Evolutionary conservation across 30 jellyfish, hydroid and myxozoan species (phyloP), one percentile per base, ranked within the genome.

Genomic region (Cassiopea andromeda): DNA sequence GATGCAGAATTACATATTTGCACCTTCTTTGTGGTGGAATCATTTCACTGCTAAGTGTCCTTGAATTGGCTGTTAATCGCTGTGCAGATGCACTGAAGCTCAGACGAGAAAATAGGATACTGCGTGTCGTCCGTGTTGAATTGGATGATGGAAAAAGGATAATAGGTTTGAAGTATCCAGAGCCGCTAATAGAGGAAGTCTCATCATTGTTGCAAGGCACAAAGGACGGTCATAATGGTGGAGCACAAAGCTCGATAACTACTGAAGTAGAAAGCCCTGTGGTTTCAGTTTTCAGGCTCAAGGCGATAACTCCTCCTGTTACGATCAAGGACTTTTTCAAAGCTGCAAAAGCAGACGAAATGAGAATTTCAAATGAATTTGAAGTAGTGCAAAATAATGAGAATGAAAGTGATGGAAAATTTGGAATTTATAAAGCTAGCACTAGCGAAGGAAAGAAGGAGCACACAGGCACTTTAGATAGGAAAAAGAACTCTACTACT

Each of bases 11-110:
- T 2, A 90, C 97, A 0, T 82, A 84, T 19, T 83, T 94, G 6
- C 97, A 94, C 78, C 97, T 94, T 6, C 92, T 94, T 13, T 91
- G 97, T 43, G 98, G 98, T 10, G 97, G 98, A 86, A 94, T 94
- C n/a, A 90, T 94, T 1, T 77, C 97, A 1, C 67, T 94, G 43
- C 90, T 94, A 16, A 87, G 97, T 44, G 85, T 85, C 9, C 90
- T 94, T 69, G 98, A 94, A 73, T 7, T 85, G 79, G 76, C 87
- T 75, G 97, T 94, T 18, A 91, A 64, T 43, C 85, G 89, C 59
- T 90, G 78, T 71, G 97, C 97, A 19, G 95, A 90, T 19, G 93
- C 85, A 7, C 94, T 90, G 15, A 91, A 80, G 44, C 87, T 94
- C 44, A 91, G 92, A 97, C 87, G 98, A 16, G 98, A 94, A 61